Conservation (phyloP, 2,888 invertebrate genomes). For the Agrotis segetum region DNA sequence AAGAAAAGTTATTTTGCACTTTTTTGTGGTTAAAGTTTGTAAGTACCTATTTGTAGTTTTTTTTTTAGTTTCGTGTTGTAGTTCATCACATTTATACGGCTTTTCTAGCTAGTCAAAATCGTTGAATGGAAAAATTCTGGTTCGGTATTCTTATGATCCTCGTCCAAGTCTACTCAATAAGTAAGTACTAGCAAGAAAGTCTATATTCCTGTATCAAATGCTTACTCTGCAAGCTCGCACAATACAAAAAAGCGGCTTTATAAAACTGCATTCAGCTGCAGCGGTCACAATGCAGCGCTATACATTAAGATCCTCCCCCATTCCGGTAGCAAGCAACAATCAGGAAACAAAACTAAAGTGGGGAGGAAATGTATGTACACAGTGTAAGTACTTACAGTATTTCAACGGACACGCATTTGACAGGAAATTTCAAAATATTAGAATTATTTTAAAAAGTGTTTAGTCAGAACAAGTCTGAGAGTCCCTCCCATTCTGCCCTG, state of each 20-base stretch:
- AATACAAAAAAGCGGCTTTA: conserved; percentile 22
- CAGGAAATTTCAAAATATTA: neutral
- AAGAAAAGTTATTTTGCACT: no score
- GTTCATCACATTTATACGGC: neutral
- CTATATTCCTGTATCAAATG: neutral
- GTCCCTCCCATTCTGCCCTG: no score
- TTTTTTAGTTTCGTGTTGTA: no score
- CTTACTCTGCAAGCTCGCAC: neutral
- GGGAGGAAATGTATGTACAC: conserved; percentile 1
- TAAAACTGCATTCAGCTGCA: conserved; percentile 14
- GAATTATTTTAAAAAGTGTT: neutral
- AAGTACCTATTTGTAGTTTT: no score
- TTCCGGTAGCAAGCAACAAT: conserved; percentile 19
- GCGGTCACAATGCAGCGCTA: conserved; percentile 25
- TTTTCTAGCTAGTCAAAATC: neutral
- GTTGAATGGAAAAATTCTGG: neutral
- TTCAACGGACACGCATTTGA: neutral
- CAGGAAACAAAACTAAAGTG: conserved; percentile 27
- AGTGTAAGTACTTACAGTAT: neutral
- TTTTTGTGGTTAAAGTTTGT: no score
- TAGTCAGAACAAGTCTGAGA: no score
- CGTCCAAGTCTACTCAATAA: no score
- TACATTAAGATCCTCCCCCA: conserved; percentile 22
- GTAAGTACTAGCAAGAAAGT: neutral
- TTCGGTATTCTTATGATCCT: no score